Conservation (phyloP, 1,140 invertebrate species). For the Lasaia peninsularis region DNA sequence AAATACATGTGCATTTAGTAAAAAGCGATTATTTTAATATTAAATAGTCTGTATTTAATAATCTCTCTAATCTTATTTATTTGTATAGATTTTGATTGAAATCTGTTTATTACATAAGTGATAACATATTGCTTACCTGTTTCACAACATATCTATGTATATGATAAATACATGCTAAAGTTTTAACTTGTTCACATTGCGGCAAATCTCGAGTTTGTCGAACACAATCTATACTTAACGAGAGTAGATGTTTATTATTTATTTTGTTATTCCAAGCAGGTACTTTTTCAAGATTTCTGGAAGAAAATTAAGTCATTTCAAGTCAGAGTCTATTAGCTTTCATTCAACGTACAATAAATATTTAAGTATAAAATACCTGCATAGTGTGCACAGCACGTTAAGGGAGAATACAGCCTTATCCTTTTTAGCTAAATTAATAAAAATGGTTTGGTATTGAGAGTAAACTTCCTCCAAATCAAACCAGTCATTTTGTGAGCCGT, state of each 20-base stretch:
- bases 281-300: conserved; percentile 58
- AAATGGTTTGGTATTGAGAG: conserved; percentile 36
- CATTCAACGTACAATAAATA: too few relatives aligned
- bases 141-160: conserved; percentile 51
- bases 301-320: conserved; percentile 27
- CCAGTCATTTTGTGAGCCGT: conserved; percentile 37
- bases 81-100: too few relatives aligned
- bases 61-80: too few relatives aligned
- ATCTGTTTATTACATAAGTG: background rate
- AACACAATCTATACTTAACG: conserved; percentile 46
- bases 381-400: conserved; percentile 54
- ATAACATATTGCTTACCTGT: conserved; percentile 33
- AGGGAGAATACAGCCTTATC: conserved; percentile 48
- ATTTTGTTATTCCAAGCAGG: conserved; percentile 46
- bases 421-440: conserved; percentile 36
- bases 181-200: conserved; percentile 38
- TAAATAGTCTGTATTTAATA: too few relatives aligned
- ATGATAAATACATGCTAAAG: conserved; percentile 49
- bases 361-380: conserved; percentile 42
- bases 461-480: conserved; percentile 38
- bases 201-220: conserved; percentile 38
- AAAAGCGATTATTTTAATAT: too few relatives aligned
- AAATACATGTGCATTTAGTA: too few relatives aligned
- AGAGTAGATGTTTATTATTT: conserved; percentile 37
- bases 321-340: too few relatives aligned